phyloP scores from a whole-genome alignment of 2,797 vertebrate species.

The Manis crassicaudata region DNA sequence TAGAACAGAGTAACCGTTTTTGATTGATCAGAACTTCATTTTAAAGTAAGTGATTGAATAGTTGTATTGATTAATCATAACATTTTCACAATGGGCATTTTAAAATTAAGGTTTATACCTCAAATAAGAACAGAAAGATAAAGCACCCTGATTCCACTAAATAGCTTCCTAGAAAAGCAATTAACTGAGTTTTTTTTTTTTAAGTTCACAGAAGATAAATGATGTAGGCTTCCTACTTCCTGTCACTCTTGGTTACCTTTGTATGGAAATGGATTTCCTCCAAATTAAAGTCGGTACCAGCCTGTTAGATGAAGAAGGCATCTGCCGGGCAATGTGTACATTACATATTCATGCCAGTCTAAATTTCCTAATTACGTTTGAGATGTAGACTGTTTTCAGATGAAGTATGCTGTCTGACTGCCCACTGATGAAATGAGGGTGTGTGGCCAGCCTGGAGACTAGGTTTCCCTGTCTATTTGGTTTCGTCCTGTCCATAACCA shows the following conservation, averaged over 20 bases:
- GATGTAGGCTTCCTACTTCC: slow-evolving; percentile 81
- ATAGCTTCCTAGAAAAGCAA: slow-evolving; percentile 86
- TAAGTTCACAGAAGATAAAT: slow-evolving; percentile 83
- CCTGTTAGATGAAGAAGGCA: slow-evolving; percentile 82
- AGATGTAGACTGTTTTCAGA: slow-evolving; percentile 70
- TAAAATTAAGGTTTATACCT: slow-evolving; percentile 72
- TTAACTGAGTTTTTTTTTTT: slow-evolving; percentile 76
- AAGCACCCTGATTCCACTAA: slow-evolving; percentile 78
- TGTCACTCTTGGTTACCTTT: slow-evolving; percentile 87
- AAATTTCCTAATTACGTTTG: slow-evolving; percentile 82
- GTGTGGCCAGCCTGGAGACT: slow-evolving; percentile 14
- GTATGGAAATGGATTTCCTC: slow-evolving; percentile 86
- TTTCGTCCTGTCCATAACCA: neutral
- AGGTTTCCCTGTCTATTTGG: neutral
- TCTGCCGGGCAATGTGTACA: slow-evolving; percentile 79
- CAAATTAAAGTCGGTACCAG: slow-evolving; percentile 86
- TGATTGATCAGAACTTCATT: slow-evolving; percentile 54
- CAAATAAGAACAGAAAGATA: slow-evolving; percentile 67
- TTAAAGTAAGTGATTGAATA: slow-evolving; percentile 54
- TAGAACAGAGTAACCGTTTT: neutral
- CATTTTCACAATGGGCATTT: slow-evolving; percentile 33
- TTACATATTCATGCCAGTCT: slow-evolving; percentile 78
- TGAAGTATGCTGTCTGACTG: slow-evolving; percentile 65
- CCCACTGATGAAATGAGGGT: slow-evolving; percentile 51
- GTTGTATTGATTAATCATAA: slow-evolving; percentile 42